Evolutionary conservation across 2,888 invertebrate genomes (phyloP), one percentile per base, ranked within the genome.

Genomic region (Poecilus cupreus): DNA sequence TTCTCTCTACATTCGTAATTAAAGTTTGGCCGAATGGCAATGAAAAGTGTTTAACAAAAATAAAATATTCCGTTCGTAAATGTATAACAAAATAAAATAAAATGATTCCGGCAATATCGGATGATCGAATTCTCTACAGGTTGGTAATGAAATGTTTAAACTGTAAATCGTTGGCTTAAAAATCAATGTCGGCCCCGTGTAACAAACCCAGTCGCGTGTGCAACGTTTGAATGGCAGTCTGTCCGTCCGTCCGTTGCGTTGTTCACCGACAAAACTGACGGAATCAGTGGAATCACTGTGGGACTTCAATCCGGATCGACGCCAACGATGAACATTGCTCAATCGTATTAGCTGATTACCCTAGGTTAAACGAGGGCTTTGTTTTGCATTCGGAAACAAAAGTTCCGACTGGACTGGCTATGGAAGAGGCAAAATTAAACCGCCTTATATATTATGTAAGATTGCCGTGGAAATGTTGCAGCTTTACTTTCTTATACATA

Each of bases 311-410:
- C 37, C 37, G 18, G 18, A 51, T 18, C 18, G 64, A 68, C 64
- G 37, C 11, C 37, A 16, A 10, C 37, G 26, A 3, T 20, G 64
- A 37, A 32, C 64, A 68, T 68, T 68, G 64, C 37, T 68, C 64
- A 68, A 68, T 68, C 64, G 64, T 68, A 68, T 68, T 68, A 68
- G 10, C 37, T 68, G 64, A 68, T 68, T 68, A 68, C 64, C 13
- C 64, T 37, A 68, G 37, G 64, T 68, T 68, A 37, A 68, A 68
- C 64, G 64, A 68, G 18, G 64, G 37, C 37, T 68, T 68, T 68
- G 18, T 37, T 68, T 32, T 51, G 18, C 51, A 51, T 18, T 8
- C 3, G 37, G 18, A 68, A 37, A 68, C 18, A 22, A 54, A 54
- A 54, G 18, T 54, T 16, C 32, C 11, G 51, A 22, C 22, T 54